Conservation (phyloP, 23 tunicate genomes). For the Aplidium turbinatum region DNA sequence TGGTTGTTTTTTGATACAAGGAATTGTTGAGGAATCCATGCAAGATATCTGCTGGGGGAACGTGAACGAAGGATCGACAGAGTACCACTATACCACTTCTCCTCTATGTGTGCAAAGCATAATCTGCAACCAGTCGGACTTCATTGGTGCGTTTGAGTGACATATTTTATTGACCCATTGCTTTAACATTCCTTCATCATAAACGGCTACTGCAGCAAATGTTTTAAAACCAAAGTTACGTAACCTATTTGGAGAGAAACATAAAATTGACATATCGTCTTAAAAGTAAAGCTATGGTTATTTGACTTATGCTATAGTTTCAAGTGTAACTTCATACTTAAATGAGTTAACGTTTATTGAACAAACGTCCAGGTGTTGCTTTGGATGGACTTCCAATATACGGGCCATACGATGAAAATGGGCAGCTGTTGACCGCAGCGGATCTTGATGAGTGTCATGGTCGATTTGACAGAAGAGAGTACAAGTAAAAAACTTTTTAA, state of each 20-base stretch:
- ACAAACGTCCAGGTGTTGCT: conserved; percentile 37
- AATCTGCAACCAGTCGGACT: conserved; percentile 10
- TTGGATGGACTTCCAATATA: conserved; percentile 60
- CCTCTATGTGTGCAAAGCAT: conserved; percentile 26
- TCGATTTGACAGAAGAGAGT: conserved; percentile 18
- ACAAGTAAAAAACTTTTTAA: conserved; percentile 7
- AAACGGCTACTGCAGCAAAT: too few relatives aligned
- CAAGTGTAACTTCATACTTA: too few relatives aligned
- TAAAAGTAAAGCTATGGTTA: too few relatives aligned
- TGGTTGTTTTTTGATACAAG: too few relatives aligned
- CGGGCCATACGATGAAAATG: conserved; percentile 47
- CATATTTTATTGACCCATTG: not conserved
- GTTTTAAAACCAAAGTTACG: too few relatives aligned
- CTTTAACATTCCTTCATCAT: too few relatives aligned
- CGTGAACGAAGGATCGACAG: not conserved
- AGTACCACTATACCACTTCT: conserved; percentile 19
- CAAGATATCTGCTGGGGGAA: conserved; percentile 49
- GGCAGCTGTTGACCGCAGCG: not conserved
- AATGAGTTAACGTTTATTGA: too few relatives aligned
- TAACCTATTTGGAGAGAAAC: too few relatives aligned
- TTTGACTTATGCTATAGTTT: too few relatives aligned
- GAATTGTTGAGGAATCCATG: too few relatives aligned
- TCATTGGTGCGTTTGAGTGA: conserved; percentile 21
- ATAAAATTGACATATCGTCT: too few relatives aligned
- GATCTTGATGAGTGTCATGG: conserved; percentile 54